Evolutionary conservation across 2,797 vertebrate genomes (phyloP).

Genomic region (Hemitrygon akajei): DNA sequence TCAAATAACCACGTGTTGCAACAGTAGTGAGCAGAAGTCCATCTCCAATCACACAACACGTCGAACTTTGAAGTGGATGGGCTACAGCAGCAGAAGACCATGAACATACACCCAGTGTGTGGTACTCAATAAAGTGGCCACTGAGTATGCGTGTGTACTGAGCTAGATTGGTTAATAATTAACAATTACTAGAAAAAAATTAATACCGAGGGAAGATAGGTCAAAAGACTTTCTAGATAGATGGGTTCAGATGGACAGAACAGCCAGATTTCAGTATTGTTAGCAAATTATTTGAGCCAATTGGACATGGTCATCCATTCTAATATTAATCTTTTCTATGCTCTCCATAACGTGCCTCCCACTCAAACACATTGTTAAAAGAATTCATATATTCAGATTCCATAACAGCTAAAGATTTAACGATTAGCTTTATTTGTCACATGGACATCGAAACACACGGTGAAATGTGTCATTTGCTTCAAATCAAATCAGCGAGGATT

Average conservation of each 20-base stretch:
- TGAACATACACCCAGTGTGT: too few species aligned
- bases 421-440: too few species aligned
- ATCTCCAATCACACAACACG: too few species aligned
- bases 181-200: not conserved
- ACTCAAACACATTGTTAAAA: not conserved
- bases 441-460: too few species aligned
- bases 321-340: not conserved
- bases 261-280: not conserved
- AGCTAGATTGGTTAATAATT: not conserved
- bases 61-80: too few species aligned
- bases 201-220: not conserved
- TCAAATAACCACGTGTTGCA: too few species aligned
- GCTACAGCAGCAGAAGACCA: too few species aligned
- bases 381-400: not conserved
- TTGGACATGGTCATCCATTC: not conserved
- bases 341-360: not conserved
- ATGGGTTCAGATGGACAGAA: not conserved
- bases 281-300: not conserved
- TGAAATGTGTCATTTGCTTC: too few species aligned
- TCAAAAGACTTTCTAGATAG: not conserved
- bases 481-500: too few species aligned
- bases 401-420: not conserved
- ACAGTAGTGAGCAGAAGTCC: too few species aligned
- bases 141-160: too few species aligned
- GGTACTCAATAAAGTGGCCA: too few species aligned